Evolutionary conservation across 2,888 invertebrate species (phyloP), one percentile per base, ranked within the genome.

Genomic region (Tetanocera ferruginea): DNA sequence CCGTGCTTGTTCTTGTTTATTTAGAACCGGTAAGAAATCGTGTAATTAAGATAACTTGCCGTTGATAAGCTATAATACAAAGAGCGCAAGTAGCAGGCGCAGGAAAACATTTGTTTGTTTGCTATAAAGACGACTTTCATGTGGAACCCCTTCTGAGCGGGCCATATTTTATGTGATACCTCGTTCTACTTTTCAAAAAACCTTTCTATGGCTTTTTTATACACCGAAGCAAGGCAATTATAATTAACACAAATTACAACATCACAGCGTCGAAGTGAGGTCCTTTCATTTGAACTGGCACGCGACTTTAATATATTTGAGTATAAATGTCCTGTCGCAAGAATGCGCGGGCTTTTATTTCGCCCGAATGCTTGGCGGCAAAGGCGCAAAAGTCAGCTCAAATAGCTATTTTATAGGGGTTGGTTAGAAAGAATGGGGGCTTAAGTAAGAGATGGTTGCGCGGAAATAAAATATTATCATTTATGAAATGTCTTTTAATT

Each of bases 241-340:
- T 84, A 86, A 85, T 83, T 83, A 83, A 85, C 84, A 81, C 83
- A 83, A 85, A 85, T 85, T 86, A 72, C 60, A 37, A 57, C 49
- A 73, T 43, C 73, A 62, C 28, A 85, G 84, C 82, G 81, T 83
- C 66, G 74, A 49, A 25, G 60, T 14, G 14, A 60, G 70, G 52
- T 72, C 57, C 52, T 70, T 69, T 67, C 74, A 73, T 81, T 78
- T 71, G 75, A 78, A 64, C 52, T 60, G 83, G 84, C 85, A 86
- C 85, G 85, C 86, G 86, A 85, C 85, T 64, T 66, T 66, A 74
- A 72, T 72, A 28, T 52, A 67, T 67, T 67, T 23, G 49, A 52
- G 37, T 3, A 28, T 31, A n/a, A 51, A 23, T 57, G 37, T 43
- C 60, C 72, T 57, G 72, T 37, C 60, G 57, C 57, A 72, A 72